A percentile compares a stretch with the other conserved stretches of the same genome.
These are phyloP conservation scores for Silurus glanis DNA, from an alignment of 2,113 vertebrate species.

Conservation along the genomic window DNA sequence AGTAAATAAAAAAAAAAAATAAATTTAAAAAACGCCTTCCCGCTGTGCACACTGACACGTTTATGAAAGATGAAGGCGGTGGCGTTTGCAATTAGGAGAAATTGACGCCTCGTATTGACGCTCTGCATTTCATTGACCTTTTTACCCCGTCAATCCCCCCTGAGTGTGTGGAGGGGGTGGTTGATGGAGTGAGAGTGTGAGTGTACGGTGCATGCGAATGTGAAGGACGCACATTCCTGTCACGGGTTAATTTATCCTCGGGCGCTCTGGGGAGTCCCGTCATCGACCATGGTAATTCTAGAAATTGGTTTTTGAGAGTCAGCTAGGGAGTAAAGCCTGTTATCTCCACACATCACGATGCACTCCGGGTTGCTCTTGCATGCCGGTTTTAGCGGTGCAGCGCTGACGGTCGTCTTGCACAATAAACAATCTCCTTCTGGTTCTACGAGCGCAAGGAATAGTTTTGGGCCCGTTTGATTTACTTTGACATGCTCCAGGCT, in stretches of 20 bases:
- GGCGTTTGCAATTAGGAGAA: neutral
- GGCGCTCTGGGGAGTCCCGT: conserved; percentile 28
- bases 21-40: neutral
- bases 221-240: conserved; percentile 32
- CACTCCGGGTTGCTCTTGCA: neutral
- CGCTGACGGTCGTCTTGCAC: neutral
- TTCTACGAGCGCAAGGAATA: neutral
- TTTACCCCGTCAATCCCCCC: conserved; percentile 19
- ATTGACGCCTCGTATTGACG: conserved; percentile 42
- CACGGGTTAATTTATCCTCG: conserved; percentile 33
- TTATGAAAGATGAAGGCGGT: neutral
- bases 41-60: neutral
- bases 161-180: neutral
- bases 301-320: conserved; percentile 50
- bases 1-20: neutral
- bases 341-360: neutral
- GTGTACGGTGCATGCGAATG: conserved; percentile 4
- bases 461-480: conserved; percentile 25
- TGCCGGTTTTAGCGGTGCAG: neutral
- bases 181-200: neutral
- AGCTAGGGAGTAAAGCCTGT: conserved; percentile 19
- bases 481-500: conserved; percentile 41
- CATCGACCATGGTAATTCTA: conserved; percentile 45
- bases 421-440: neutral
- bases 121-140: conserved; percentile 25